Evolutionary conservation across 1,140 invertebrate genomes (phyloP).

Genomic region (Lordiphosa stackelbergi): DNA sequence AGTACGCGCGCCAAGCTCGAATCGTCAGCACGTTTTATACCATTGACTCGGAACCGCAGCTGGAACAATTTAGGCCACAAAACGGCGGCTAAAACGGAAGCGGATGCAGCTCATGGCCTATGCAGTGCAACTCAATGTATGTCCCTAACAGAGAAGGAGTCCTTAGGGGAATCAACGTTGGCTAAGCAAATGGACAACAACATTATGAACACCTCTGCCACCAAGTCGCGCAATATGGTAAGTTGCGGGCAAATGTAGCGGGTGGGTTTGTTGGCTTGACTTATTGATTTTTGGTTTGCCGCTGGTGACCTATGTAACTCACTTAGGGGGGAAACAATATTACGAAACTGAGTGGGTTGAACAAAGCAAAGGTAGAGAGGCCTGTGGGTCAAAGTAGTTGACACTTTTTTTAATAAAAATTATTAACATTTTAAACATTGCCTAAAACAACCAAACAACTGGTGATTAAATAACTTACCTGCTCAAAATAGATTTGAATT

Average conservation of each 20-base stretch:
- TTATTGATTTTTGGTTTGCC: constrained; percentile 58
- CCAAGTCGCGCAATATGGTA: constrained; percentile 64
- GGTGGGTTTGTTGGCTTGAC: constrained; percentile 12
- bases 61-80: constrained; percentile 58
- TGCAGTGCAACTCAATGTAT: constrained; percentile 43
- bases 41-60: constrained; percentile 54
- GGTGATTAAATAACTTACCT: too few relatives aligned
- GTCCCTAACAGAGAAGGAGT: constrained; percentile 27
- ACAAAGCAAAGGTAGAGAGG: too few relatives aligned
- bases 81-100: constrained; percentile 34
- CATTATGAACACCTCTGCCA: constrained; percentile 32
- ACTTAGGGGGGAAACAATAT: constrained; percentile 16
- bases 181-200: constrained; percentile 2
- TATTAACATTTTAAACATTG: too few relatives aligned
- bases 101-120: constrained; percentile 26
- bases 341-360: constrained; percentile 24
- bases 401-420: neutral
- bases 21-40: constrained; percentile 19
- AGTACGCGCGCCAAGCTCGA: constrained; percentile 68
- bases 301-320: constrained; percentile 61
- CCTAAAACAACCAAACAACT: too few relatives aligned
- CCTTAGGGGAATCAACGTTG: neutral
- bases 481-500: too few relatives aligned
- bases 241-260: constrained; percentile 25
- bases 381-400: neutral